A percentile compares a stretch with the other conserved stretches of the same genome.
These are phyloP conservation scores for Endomychus coccineus DNA, from an alignment of 2,888 invertebrate species.

Conservation along the genomic window DNA sequence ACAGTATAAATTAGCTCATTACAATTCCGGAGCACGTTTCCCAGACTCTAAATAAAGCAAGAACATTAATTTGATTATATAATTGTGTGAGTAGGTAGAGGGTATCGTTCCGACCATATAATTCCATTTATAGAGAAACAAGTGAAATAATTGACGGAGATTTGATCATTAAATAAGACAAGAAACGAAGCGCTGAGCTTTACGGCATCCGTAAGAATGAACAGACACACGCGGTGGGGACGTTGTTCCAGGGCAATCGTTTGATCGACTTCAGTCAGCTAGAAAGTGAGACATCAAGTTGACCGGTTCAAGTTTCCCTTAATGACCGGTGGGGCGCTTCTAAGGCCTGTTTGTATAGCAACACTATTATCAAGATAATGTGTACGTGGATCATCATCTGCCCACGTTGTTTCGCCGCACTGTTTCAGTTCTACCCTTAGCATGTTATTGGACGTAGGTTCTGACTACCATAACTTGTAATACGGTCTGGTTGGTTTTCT, in stretches of 20 bases:
- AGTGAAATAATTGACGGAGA: conserved; percentile 19
- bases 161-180: conserved; percentile 21
- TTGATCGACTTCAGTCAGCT: conserved; percentile 11
- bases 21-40: conserved; percentile 10
- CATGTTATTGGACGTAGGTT: no score
- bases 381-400: conserved; percentile 13
- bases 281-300: conserved; percentile 33
- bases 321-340: conserved; percentile 34
- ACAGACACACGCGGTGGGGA: background rate
- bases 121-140: conserved; percentile 15
- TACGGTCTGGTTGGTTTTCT: no score
- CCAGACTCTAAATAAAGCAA: conserved; percentile 15
- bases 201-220: no score
- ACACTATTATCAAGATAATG: conserved; percentile 38
- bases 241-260: conserved; percentile 6
- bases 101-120: conserved; percentile 12
- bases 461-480: no score
- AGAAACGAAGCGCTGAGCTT: no score
- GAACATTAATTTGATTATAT: conserved; percentile 16
- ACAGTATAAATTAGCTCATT: conserved; percentile 15
- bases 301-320: conserved; percentile 33
- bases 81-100: conserved; percentile 15
- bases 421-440: no score
- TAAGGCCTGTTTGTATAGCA: conserved; percentile 37
- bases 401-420: background rate